Conservation (phyloP, 2,888 invertebrate species). For the Mythimna albipuncta region DNA sequence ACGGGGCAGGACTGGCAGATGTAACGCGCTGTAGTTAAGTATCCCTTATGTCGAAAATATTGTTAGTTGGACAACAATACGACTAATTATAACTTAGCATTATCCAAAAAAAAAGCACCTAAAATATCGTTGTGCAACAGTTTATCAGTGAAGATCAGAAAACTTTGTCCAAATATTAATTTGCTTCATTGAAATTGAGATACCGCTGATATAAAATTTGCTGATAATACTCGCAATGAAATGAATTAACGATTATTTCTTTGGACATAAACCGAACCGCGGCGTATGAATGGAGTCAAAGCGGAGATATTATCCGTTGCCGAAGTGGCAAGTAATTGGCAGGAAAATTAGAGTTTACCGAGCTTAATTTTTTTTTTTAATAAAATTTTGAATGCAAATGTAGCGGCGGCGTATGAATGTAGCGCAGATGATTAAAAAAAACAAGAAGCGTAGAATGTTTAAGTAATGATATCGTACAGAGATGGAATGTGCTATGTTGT, state of each 20-base stretch:
- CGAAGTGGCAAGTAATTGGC: conserved; percentile 65
- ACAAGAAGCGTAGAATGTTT: conserved; percentile 59
- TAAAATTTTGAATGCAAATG: conserved; percentile 35
- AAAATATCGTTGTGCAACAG: conserved; percentile 73
- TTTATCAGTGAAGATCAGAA: conserved; percentile 69
- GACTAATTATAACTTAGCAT: conserved; percentile 81
- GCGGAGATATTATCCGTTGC: conserved; percentile 59
- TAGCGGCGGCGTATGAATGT: conserved; percentile 38
- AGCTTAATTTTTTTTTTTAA: conserved; percentile 34
- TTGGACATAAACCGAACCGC: conserved; percentile 64
- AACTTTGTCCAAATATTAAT: conserved; percentile 69
- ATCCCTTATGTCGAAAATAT: conserved; percentile 77
- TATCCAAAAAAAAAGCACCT: conserved; percentile 77
- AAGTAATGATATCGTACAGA: conserved; percentile 67
- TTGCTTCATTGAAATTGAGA: conserved; percentile 71
- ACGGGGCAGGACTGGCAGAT: conserved; percentile 75
- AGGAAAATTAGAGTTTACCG: conserved; percentile 63
- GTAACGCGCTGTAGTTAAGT: conserved; percentile 74
- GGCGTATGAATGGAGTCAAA: conserved; percentile 67
- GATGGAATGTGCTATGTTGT: conserved; percentile 78
- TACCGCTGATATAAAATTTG: conserved; percentile 64
- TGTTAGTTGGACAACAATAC: conserved; percentile 83
- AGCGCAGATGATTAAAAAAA: conserved; percentile 45
- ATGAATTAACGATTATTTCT: conserved; percentile 69
- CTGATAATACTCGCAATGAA: conserved; percentile 66